Base-by-base conservation (phyloP, 2,888 invertebrate genomes). In the Chloroclysta siterata region DNA sequence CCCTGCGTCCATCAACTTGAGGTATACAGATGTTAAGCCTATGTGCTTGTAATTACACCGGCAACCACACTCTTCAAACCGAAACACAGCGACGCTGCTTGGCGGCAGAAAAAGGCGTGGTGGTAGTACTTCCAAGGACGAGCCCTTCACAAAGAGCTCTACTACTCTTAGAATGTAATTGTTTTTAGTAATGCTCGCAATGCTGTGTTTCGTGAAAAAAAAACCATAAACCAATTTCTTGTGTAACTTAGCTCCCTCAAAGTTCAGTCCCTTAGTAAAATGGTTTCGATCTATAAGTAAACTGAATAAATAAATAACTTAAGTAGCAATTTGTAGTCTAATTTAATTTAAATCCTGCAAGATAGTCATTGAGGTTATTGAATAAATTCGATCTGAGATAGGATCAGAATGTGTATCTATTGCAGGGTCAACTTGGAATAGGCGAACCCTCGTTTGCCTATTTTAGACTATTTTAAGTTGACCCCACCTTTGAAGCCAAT, bases 291-390 rank as follows among this genome's bases (percentile, higher is more conserved):
- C 51, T 52, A 59, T 36, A 52, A 46, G 22, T 22, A 22, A 46
- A 13, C 33, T 53, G 59, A 59, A 59, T 59, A 52, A 44, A 59
- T 59, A 52, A 59, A 53, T 59, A 53, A 53, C 10, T 52, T 53
- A 36, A 41, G 2, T 33, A 47, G 22, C 55, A 56, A 56, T 56
- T 56, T 56, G 44, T 60, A 53, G 14, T n/a, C 14, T 50, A 50
- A 29, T 14, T 29, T 50, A n/a, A 50, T 29, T 29, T 50, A 50
- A 50, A 50, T 29, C 29, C n/a, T 14, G 10, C n/a, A 29, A 14
- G 50, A 50, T 28, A 53, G 22, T 47, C 46, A 41, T 53, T 53
- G 60, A 39, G 22, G 53, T 56, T 47, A 60, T 53, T 53, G 52
- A 52, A 59, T 59, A 59, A 59, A 59, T 59, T 36, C 8, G 44